Evolutionary conservation across 1,140 invertebrate species (phyloP).

Genomic region (Polypedilum vanderplanki): DNA sequence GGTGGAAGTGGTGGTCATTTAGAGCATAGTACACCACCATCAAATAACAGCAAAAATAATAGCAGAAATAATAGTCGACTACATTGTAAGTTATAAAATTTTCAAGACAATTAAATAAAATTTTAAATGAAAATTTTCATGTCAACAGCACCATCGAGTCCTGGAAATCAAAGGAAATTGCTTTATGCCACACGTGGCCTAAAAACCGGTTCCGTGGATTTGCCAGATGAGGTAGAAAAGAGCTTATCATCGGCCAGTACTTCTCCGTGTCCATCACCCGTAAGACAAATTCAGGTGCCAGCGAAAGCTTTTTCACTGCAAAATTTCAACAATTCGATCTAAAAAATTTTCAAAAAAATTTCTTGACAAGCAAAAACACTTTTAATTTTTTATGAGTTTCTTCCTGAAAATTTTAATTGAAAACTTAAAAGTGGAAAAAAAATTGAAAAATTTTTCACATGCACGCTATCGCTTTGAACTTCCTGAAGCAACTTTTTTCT

Average conservation of each 20-base stretch:
- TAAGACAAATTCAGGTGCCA: slow-evolving; percentile 48
- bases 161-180: slow-evolving; percentile 68
- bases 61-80: slow-evolving; percentile 34
- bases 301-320: slow-evolving; percentile 24
- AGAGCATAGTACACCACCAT: slow-evolving; percentile 47
- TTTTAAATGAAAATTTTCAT: slow-evolving; percentile 36
- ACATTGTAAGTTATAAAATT: slow-evolving; percentile 45
- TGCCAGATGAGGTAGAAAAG: slow-evolving; percentile 86
- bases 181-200: slow-evolving; percentile 68
- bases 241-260: slow-evolving; percentile 84
- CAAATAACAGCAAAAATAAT: slow-evolving; percentile 41
- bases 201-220: slow-evolving; percentile 83
- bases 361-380: background rate
- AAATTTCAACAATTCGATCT: background rate
- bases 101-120: slow-evolving; percentile 29
- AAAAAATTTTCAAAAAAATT: slow-evolving; percentile 18
- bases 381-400: background rate
- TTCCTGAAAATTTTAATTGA: background rate
- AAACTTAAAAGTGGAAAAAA: background rate
- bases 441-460: background rate
- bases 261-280: slow-evolving; percentile 84
- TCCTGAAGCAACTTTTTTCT: slow-evolving; percentile 17
- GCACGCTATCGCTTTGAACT: slow-evolving; percentile 9
- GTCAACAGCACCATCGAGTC: slow-evolving; percentile 77
- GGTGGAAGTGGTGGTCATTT: slow-evolving; percentile 44